Conservation (phyloP, 1,140 invertebrate genomes). For the Drosophila seguyi region DNA sequence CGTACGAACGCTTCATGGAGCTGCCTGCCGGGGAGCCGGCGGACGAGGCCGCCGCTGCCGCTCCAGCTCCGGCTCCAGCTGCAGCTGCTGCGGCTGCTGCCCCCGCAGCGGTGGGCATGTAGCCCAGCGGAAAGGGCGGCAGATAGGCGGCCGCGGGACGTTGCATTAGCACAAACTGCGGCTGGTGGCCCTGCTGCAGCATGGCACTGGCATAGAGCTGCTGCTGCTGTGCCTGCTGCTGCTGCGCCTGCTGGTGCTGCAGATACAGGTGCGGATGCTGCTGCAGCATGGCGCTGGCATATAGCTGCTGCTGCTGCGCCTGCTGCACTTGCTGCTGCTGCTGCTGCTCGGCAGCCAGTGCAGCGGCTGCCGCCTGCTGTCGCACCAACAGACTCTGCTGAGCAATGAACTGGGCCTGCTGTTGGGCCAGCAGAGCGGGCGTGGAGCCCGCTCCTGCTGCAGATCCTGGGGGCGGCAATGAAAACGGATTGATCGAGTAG, state of each 20-base stretch:
- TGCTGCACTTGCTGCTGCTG: conserved; percentile 69
- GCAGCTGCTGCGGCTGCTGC: conserved; percentile 59
- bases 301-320: conserved; percentile 69
- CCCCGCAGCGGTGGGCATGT: conserved; percentile 57
- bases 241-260: conserved; percentile 60
- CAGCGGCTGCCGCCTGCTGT: conserved; percentile 79
- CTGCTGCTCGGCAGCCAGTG: conserved; percentile 68
- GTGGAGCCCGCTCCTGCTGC: conserved; percentile 53
- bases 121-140: conserved; percentile 77
- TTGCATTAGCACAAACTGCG: conserved; percentile 82
- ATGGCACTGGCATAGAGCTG: conserved; percentile 41
- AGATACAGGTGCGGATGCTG: conserved; percentile 63
- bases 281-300: conserved; percentile 74
- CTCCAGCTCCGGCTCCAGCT: conserved; percentile 21
- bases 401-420: conserved; percentile 84
- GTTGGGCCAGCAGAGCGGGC: conserved; percentile 75
- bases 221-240: conserved; percentile 26
- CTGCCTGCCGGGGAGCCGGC: conserved; percentile 15
- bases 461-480: conserved; percentile 50
- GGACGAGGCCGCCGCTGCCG: conserved; percentile 20
- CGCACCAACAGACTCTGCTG: conserved; percentile 81
- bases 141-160: conserved; percentile 64
- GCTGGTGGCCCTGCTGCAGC: conserved; percentile 69
- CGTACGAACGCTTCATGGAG: conserved; percentile 82
- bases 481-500: conserved; percentile 68